phyloP scores from a whole-genome alignment of 2,113 vertebrate genomes.

The Willisornis vidua region DNA sequence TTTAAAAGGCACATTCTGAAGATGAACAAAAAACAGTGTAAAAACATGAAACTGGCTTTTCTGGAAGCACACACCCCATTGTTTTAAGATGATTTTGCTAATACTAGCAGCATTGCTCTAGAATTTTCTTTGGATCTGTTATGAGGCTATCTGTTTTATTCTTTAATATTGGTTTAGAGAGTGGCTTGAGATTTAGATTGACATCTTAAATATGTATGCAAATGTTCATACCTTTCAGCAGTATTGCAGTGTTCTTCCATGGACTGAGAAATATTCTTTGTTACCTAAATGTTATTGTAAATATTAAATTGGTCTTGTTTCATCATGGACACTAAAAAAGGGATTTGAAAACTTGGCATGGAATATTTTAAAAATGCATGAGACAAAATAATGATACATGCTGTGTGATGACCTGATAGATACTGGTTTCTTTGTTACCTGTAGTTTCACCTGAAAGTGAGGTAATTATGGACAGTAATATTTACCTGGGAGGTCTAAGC shows the following conservation, averaged over 20 bases:
- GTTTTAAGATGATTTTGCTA: background rate
- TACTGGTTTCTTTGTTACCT: constrained; percentile 62
- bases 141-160: background rate
- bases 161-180: constrained; percentile 1
- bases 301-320: constrained; percentile 23
- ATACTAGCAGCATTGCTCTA: background rate
- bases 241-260: background rate
- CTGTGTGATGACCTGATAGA: constrained; percentile 59
- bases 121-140: background rate
- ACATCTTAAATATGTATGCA: constrained; percentile 4
- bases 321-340: background rate
- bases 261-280: constrained; percentile 14
- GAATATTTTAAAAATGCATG: constrained; percentile 44
- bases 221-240: background rate
- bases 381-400: constrained; percentile 44
- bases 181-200: background rate
- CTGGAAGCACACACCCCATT: background rate
- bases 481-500: constrained; percentile 59
- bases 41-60: constrained; percentile 8
- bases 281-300: constrained; percentile 38
- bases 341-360: constrained; percentile 45
- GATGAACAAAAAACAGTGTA: background rate
- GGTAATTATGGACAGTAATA: constrained; percentile 61
- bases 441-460: constrained; percentile 67
- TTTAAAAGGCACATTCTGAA: background rate